Base-by-base conservation (phyloP, 2,888 invertebrate genomes). In the Apocheima hispidaria region DNA sequence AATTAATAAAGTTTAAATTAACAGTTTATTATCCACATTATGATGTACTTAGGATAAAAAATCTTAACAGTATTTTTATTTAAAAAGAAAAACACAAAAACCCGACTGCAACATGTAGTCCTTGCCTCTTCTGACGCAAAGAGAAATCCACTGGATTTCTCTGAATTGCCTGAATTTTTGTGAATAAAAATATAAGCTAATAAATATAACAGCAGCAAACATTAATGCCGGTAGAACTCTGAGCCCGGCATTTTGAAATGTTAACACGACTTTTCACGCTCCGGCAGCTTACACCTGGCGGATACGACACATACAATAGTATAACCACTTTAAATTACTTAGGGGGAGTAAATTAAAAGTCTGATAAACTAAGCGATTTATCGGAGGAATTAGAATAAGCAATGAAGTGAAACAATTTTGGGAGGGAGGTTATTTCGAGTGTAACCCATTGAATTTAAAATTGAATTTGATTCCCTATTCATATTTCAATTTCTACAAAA, bases 231-330 rank as follows among this genome's bases (percentile, higher is more conserved):
- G 30, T 28, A 18, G 21, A 50, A 36, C 36, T n/a, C n/a, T 41
- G 51, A 69, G 63, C 72, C 65, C 79, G 86, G 75, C 83, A 85
- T 87, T 86, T 84, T 74, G 75, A 85, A 87, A 86, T 85, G 83
- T 78, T 85, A 82, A 79, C 79, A 75, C 68, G 71, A 61, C 74
- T 75, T 77, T 74, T 69, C 76, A 82, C 78, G 84, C 73, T 74
- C 78, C 72, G 79, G 58, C 71, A 72, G 67, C 62, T 65, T 44
- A 46, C 86, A 86, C 82, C 85, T 86, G 86, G 75, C 78, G 75
- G 56, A 55, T 76, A 76, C 74, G 69, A 68, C 63, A 65, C 28
- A 54, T 43, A 61, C 55, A 60, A 61, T 60, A 56, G 57, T 61
- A 58, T 67, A 50, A 63, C 61, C 62, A 66, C 61, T 61, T 68